Conservation (phyloP, 2,797 vertebrate genomes). For the Anableps anableps region DNA sequence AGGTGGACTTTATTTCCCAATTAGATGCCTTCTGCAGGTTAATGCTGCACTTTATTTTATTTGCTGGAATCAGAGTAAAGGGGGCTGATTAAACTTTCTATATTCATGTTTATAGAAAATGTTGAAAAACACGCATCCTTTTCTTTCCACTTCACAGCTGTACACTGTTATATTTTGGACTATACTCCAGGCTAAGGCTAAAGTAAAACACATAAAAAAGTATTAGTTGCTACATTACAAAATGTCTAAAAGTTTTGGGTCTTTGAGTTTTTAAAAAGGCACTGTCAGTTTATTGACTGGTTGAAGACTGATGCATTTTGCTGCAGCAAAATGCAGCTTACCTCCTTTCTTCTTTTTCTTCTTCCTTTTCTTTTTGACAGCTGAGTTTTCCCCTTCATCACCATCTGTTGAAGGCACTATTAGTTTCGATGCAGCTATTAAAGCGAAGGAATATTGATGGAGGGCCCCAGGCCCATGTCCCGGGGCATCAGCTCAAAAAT, state of each 20-base stretch:
- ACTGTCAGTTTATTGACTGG: background rate
- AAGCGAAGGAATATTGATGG: slow-evolving; percentile 53
- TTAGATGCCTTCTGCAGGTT: too few relatives aligned
- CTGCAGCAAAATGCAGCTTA: slow-evolving; percentile 69
- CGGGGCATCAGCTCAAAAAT: slow-evolving; percentile 36
- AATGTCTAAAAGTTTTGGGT: background rate
- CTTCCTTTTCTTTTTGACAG: slow-evolving; percentile 95
- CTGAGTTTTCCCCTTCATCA: slow-evolving; percentile 90
- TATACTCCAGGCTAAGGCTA: background rate
- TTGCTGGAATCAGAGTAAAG: background rate
- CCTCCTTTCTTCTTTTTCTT: slow-evolving; percentile 98
- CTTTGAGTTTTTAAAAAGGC: background rate
- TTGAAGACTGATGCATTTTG: background rate
- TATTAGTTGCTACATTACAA: too few relatives aligned
- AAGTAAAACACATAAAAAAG: background rate
- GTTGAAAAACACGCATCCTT: background rate
- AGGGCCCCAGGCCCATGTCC: slow-evolving; percentile 35
- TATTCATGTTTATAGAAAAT: background rate
- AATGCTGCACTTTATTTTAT: background rate
- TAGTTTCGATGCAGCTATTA: slow-evolving; percentile 51
- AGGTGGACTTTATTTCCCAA: too few relatives aligned
- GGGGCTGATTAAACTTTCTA: background rate
- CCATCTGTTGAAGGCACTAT: slow-evolving; percentile 84
- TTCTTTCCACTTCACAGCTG: background rate
- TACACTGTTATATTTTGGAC: background rate